Conservation (phyloP, 1,140 invertebrate species). For the Lepidurus arcticus region DNA sequence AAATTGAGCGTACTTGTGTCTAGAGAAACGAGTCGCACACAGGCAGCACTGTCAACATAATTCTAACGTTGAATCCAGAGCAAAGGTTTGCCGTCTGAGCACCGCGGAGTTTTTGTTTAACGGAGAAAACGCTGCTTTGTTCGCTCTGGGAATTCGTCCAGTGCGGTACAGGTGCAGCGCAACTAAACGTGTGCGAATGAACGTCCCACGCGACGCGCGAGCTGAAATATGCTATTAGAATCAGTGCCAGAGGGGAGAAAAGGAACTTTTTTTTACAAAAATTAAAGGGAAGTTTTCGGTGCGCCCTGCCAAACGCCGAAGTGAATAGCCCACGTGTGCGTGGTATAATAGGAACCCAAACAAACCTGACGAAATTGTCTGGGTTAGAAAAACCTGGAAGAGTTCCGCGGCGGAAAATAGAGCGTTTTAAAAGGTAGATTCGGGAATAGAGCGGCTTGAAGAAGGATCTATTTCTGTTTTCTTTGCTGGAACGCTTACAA, state of each 20-base stretch:
- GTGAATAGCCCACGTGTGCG: not conserved
- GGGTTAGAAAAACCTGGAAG: not conserved
- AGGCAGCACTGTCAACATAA: not conserved
- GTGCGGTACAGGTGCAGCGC: not conserved
- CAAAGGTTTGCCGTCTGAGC: not conserved
- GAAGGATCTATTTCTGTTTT: not conserved
- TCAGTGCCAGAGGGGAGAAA: not conserved
- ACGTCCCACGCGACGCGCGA: not conserved
- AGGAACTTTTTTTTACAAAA: not conserved
- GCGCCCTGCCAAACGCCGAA: not conserved
- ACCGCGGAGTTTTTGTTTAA: not conserved
- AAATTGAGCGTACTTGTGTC: not conserved
- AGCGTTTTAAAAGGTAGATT: not conserved
- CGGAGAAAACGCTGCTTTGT: not conserved
- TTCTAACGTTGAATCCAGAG: not conserved
- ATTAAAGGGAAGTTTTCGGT: not conserved
- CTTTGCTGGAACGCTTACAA: no score
- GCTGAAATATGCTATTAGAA: not conserved
- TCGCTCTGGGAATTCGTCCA: slow-evolving; percentile 5
- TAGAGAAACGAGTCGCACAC: not conserved
- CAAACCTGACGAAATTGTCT: not conserved
- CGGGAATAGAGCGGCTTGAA: not conserved
- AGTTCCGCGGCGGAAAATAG: not conserved
- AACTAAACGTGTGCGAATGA: slow-evolving; percentile 11
- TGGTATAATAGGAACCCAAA: not conserved